Conservation (phyloP, 2,797 vertebrate genomes). For the Holocentrus rufus region DNA sequence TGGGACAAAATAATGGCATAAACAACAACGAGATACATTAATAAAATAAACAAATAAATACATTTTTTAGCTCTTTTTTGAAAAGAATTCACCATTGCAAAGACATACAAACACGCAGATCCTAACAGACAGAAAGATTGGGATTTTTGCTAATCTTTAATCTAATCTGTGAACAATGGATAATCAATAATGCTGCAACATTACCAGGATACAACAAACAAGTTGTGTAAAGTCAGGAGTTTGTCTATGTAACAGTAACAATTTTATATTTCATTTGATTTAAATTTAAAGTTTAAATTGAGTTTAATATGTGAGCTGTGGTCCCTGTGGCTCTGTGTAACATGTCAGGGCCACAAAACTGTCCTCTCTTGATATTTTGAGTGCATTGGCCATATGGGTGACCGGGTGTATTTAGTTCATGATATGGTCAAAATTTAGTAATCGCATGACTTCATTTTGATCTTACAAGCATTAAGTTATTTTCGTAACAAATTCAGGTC, state of each 20-base stretch:
- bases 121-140: neutral
- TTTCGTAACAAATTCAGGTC: neutral
- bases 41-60: too few species aligned
- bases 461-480: neutral
- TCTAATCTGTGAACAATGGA: conserved; percentile 10
- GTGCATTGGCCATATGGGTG: neutral
- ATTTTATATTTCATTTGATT: neutral
- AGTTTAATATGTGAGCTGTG: too few species aligned
- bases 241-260: neutral
- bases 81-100: conserved; percentile 20
- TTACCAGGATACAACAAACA: neutral
- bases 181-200: neutral
- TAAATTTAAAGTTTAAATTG: too few species aligned
- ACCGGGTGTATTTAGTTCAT: neutral
- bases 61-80: too few species aligned
- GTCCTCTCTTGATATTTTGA: too few species aligned
- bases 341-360: too few species aligned
- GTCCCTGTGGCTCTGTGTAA: too few species aligned
- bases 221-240: neutral
- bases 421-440: neutral
- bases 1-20: too few species aligned
- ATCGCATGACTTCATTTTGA: neutral
- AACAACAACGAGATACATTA: too few species aligned
- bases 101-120: conserved; percentile 2
- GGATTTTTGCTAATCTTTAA: conserved; percentile 1